These are phyloP conservation scores for Semicossyphus pulcher DNA, from an alignment of 2,113 vertebrate species.

Conservation along the genomic window DNA sequence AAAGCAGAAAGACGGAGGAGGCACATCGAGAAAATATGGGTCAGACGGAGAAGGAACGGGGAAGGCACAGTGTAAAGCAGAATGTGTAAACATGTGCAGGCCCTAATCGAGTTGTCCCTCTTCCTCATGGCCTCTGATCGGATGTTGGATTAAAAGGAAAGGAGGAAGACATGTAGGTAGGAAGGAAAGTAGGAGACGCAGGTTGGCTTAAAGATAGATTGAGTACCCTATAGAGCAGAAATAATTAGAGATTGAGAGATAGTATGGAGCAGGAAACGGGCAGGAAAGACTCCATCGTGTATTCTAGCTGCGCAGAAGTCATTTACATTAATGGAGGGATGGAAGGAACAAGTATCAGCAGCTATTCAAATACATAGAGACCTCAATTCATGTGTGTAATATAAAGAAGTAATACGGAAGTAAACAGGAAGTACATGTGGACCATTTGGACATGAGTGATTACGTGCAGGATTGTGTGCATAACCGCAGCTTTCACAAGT, in stretches of 20 bases:
- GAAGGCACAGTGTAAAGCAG: constrained; percentile 74
- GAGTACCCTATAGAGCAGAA: background rate
- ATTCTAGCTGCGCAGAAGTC: constrained; percentile 5
- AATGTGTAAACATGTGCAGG: constrained; percentile 77
- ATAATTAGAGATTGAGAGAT: constrained; percentile 10
- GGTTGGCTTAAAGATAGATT: constrained; percentile 5
- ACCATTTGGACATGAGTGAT: too few relatives aligned
- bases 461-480: too few relatives aligned
- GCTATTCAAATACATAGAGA: too few relatives aligned
- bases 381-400: too few relatives aligned
- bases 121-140: constrained; percentile 61
- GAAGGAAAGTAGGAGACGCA: constrained; percentile 6
- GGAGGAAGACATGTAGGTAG: constrained; percentile 55
- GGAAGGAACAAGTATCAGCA: too few relatives aligned
- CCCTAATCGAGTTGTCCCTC: constrained; percentile 79
- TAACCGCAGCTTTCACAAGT: too few relatives aligned
- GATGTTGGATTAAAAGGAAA: constrained; percentile 64
- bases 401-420: too few relatives aligned
- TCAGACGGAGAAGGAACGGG: constrained; percentile 68
- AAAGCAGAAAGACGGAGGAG: constrained; percentile 57
- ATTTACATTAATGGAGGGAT: background rate
- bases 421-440: too few relatives aligned
- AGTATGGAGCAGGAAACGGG: background rate
- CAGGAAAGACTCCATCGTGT: background rate
- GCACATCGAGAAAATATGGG: constrained; percentile 69